Conservation (phyloP, 2,113 vertebrate species). For the Larimichthys crocea region DNA sequence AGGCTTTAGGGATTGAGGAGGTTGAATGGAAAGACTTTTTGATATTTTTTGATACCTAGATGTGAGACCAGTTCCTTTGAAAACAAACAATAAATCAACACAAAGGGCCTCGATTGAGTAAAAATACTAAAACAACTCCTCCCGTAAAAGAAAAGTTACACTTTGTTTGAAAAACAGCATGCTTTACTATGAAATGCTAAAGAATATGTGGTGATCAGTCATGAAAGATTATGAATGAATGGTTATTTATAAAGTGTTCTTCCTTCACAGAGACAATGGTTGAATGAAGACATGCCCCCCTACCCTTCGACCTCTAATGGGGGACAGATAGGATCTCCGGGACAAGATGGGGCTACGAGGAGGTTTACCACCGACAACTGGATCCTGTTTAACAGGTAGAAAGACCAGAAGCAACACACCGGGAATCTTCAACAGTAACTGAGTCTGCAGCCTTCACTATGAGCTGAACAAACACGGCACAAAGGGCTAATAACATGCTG, state of each 20-base stretch:
- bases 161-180: background rate
- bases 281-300: constrained; percentile 76
- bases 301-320: constrained; percentile 95
- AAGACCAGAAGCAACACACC: constrained; percentile 89
- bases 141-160: background rate
- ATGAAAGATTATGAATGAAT: constrained; percentile 3
- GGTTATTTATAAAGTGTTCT: constrained; percentile 37
- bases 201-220: constrained; percentile 14
- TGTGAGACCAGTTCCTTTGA: background rate
- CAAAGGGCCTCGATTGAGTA: background rate
- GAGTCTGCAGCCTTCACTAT: constrained; percentile 15
- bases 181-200: background rate
- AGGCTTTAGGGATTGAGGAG: background rate
- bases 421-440: constrained; percentile 48
- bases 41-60: no score
- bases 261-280: constrained; percentile 53
- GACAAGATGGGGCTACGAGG: constrained; percentile 95
- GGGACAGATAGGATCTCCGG: constrained; percentile 88
- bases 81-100: constrained; percentile 1
- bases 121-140: background rate
- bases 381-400: constrained; percentile 89
- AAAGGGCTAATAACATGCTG: constrained; percentile 50
- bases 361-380: constrained; percentile 93
- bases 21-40: background rate
- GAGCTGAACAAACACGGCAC: constrained; percentile 30